Evolutionary conservation across 2,888 invertebrate genomes (phyloP).

Genomic region (Lochmaea crataegi): DNA sequence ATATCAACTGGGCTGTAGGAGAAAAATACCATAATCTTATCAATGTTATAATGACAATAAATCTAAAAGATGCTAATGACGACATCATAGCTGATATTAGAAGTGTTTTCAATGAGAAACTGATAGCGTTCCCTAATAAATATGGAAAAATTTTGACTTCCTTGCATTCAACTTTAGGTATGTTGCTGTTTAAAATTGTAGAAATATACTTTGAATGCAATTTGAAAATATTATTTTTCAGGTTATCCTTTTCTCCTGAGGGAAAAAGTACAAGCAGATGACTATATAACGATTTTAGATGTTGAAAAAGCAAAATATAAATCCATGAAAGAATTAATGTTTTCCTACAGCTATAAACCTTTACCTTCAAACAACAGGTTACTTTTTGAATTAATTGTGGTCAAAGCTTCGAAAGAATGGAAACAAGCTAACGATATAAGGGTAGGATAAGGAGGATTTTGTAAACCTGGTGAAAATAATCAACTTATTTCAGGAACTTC

Average conservation of each 20-base stretch:
- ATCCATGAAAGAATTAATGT: conserved; percentile 23
- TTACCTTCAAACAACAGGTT: conserved; percentile 19
- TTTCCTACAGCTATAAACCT: conserved; percentile 27
- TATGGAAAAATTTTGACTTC: conserved; percentile 20
- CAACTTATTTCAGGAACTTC: not conserved
- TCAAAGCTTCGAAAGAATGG: conserved; percentile 20
- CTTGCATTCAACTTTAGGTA: conserved; percentile 23
- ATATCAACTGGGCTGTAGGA: conserved; percentile 17
- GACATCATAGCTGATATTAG: conserved; percentile 14
- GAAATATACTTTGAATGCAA: not conserved
- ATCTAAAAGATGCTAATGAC: conserved; percentile 8
- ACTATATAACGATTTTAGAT: conserved; percentile 22
- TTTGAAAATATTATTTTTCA: conserved; percentile 5
- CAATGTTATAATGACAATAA: conserved; percentile 17
- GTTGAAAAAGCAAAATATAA: conserved; percentile 12
- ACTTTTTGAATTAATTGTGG: conserved; percentile 16
- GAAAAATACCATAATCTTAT: conserved; percentile 26
- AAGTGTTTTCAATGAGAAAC: not conserved
- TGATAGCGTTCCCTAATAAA: not conserved
- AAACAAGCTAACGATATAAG: conserved; percentile 15
- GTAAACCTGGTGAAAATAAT: too few species aligned
- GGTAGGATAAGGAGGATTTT: not conserved
- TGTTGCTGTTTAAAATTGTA: not conserved
- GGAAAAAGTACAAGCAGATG: conserved; percentile 12
- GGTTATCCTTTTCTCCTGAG: conserved; percentile 23